Conservation (phyloP, 2,888 invertebrate species). For the Pollenia griseotomentosa region DNA sequence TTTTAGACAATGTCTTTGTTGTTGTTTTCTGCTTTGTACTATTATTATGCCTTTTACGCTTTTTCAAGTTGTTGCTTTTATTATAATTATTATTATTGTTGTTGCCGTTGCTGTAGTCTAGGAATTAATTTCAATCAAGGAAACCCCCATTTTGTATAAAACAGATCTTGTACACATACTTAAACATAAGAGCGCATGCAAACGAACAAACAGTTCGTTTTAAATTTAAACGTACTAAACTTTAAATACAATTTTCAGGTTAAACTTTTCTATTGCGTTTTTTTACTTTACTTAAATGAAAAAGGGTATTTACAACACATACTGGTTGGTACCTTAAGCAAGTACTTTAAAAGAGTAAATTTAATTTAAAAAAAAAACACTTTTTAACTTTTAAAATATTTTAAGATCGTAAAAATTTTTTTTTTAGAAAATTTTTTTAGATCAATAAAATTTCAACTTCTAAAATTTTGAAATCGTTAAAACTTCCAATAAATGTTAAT, state of each 20-base stretch:
- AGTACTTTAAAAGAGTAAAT: not conserved
- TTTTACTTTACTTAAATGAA: not conserved
- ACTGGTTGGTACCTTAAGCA: not conserved
- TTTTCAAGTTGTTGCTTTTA: slow-evolving; percentile 37
- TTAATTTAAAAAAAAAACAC: not conserved
- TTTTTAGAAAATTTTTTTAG: too few relatives aligned
- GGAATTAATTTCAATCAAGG: slow-evolving; percentile 70
- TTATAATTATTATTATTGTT: slow-evolving; percentile 5
- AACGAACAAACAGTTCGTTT: slow-evolving; percentile 1
- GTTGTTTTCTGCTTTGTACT: slow-evolving; percentile 28
- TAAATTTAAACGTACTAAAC: not conserved
- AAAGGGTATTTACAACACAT: slow-evolving; percentile 3
- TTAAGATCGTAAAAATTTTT: too few relatives aligned
- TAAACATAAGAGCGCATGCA: not conserved
- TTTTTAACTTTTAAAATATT: too few relatives aligned
- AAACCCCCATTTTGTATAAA: slow-evolving; percentile 63
- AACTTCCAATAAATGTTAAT: too few relatives aligned
- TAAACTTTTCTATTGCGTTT: slow-evolving; percentile 23
- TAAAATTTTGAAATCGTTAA: too few relatives aligned
- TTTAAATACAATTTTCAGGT: not conserved
- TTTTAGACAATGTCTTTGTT: slow-evolving; percentile 24
- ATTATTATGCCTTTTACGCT: slow-evolving; percentile 41
- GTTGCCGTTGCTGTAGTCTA: slow-evolving; percentile 56
- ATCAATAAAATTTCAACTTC: too few relatives aligned
- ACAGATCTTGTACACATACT: not conserved